Conservation (phyloP, 2,113 vertebrate genomes). For the Chlorocebus sabaeus region DNA sequence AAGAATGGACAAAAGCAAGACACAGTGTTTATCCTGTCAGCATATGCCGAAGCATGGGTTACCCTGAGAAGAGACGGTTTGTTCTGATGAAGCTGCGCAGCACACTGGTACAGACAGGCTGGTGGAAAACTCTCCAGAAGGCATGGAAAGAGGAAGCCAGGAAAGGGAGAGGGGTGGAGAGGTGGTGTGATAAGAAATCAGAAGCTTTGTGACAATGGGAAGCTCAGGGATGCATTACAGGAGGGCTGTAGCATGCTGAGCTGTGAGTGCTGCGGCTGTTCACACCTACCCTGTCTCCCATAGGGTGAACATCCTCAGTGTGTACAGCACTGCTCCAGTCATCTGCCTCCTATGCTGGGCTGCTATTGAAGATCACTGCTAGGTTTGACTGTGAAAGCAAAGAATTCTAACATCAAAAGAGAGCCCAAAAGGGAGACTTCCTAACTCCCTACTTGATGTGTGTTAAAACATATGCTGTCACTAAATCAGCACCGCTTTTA, state of each 20-base stretch:
- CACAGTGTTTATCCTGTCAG: not conserved
- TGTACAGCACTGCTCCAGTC: rapidly evolving
- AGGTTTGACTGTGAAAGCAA: not conserved
- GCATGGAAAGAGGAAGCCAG: not conserved
- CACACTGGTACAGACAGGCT: not conserved
- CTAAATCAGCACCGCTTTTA: not conserved
- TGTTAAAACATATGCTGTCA: not conserved
- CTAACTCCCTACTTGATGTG: not conserved
- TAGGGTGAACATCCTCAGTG: rapidly evolving
- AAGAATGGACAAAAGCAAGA: not conserved
- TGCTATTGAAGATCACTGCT: no score
- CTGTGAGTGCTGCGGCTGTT: not conserved
- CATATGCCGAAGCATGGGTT: not conserved
- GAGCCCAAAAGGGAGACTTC: not conserved
- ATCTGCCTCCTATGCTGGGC: rapidly evolving
- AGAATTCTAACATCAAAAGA: not conserved
- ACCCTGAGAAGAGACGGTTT: not conserved
- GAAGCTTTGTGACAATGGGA: not conserved
- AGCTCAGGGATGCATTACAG: not conserved
- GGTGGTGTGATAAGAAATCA: rapidly evolving
- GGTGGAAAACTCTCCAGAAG: not conserved
- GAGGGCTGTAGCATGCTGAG: not conserved
- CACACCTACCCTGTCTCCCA: rapidly evolving
- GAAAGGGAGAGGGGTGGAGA: not conserved
- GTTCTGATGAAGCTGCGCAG: not conserved